Conservation (phyloP, 2,797 vertebrate genomes). For the Bovichtus diacanthus region DNA sequence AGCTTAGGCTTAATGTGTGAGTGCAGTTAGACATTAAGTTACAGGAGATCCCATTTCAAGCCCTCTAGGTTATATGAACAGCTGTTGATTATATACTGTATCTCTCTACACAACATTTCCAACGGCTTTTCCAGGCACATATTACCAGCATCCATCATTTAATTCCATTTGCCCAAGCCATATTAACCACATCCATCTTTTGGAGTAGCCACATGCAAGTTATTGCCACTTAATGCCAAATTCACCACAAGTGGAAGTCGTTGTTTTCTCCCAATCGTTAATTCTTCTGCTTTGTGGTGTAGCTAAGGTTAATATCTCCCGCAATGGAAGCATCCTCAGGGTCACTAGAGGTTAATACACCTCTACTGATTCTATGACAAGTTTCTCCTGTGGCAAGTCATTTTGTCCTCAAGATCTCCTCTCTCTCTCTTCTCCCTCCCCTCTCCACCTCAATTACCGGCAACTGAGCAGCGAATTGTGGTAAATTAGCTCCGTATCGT, state of each 20-base stretch:
- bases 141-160: slow-evolving; percentile 80
- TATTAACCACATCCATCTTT: slow-evolving; percentile 79
- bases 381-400: slow-evolving; percentile 58
- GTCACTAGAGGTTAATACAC: slow-evolving; percentile 68
- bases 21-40: slow-evolving; percentile 55
- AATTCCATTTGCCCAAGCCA: slow-evolving; percentile 70
- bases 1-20: slow-evolving; percentile 53
- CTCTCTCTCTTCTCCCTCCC: slow-evolving; percentile 23
- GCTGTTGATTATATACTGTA: slow-evolving; percentile 49
- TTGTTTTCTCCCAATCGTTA: slow-evolving; percentile 46
- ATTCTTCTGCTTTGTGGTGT: slow-evolving; percentile 50
- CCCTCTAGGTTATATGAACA: slow-evolving; percentile 34
- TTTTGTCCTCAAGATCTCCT: slow-evolving; percentile 61
- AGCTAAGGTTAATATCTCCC: slow-evolving; percentile 45
- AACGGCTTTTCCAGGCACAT: slow-evolving; percentile 57
- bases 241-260: slow-evolving; percentile 17
- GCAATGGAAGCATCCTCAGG: slow-evolving; percentile 42
- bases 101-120: slow-evolving; percentile 46
- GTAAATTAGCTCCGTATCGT: slow-evolving; percentile 69
- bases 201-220: slow-evolving; percentile 54
- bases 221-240: slow-evolving; percentile 63
- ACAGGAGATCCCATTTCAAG: slow-evolving; percentile 52
- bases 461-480: slow-evolving; percentile 64
- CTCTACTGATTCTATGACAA: slow-evolving; percentile 58
- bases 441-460: slow-evolving; percentile 67